Conservation (phyloP, 2,888 invertebrate genomes). For the Morpho helenor region DNA sequence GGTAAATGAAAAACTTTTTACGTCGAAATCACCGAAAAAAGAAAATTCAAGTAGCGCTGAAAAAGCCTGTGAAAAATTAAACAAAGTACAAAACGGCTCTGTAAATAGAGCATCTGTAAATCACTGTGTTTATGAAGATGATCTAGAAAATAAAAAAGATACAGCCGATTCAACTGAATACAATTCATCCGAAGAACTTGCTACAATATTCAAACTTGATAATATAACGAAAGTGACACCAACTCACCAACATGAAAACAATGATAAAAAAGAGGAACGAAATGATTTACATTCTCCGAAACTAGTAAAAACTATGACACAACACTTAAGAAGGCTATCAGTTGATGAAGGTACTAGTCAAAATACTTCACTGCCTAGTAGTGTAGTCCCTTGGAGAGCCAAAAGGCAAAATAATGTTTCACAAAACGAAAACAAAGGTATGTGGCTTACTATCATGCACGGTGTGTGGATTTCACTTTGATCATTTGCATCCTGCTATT, state of each 20-base stretch:
- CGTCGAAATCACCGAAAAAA: conserved; percentile 44
- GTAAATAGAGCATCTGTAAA: conserved; percentile 58
- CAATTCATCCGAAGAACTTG: conserved; percentile 82
- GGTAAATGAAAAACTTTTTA: conserved; percentile 68
- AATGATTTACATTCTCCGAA: conserved; percentile 70
- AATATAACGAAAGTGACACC: conserved; percentile 38
- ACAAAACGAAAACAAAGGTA: conserved; percentile 74
- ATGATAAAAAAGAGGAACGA: conserved; percentile 44
- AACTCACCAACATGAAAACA: conserved; percentile 34
- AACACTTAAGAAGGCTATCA: conserved; percentile 66
- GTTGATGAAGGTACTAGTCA: conserved; percentile 65
- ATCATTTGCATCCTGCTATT: conserved; percentile 60
- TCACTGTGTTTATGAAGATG: conserved; percentile 68
- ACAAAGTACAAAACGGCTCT: conserved; percentile 41
- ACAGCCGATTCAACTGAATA: conserved; percentile 76
- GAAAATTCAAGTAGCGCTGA: conserved; percentile 29
- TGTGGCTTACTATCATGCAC: conserved; percentile 67
- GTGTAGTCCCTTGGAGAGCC: conserved; percentile 70
- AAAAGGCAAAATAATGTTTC: conserved; percentile 66
- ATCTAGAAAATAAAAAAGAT: conserved; percentile 61
- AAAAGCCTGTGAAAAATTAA: conserved; percentile 51
- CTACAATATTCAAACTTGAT: conserved; percentile 79
- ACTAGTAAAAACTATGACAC: conserved; percentile 67
- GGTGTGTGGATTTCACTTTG: conserved; percentile 69
- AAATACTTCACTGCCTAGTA: conserved; percentile 67